phyloP scores from a whole-genome alignment of 2,797 vertebrate species.

The Picus viridis region DNA sequence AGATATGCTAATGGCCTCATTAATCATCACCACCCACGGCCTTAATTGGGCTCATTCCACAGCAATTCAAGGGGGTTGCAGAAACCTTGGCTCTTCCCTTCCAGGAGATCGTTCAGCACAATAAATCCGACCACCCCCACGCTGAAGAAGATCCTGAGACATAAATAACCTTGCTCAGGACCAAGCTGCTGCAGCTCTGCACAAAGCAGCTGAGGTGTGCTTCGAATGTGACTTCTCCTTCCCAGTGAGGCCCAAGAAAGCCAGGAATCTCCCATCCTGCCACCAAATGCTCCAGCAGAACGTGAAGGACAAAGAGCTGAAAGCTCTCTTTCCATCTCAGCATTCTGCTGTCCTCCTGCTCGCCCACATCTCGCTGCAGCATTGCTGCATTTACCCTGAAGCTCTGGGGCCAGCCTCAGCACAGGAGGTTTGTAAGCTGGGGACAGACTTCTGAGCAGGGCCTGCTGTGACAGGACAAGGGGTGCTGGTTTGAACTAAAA shows the following conservation, averaged over 20 bases:
- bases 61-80: neutral
- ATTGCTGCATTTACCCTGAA: rapidly evolving
- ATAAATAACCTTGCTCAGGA: neutral
- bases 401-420: no score
- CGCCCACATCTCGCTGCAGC: rapidly evolving
- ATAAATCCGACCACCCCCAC: rapidly evolving
- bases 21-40: neutral
- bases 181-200: rapidly evolving
- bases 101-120: rapidly evolving
- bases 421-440: no score
- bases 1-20: neutral
- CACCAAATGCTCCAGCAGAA: rapidly evolving
- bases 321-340: neutral
- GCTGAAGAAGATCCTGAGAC: rapidly evolving
- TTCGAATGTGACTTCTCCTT: neutral
- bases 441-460: neutral
- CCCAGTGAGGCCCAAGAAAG: rapidly evolving
- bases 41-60: neutral
- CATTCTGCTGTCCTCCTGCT: neutral
- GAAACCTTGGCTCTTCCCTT: neutral
- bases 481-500: neutral
- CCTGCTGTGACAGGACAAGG: neutral
- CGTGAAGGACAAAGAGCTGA: neutral
- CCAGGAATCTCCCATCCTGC: neutral
- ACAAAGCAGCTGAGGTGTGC: rapidly evolving